Percentiles rank a stretch among this genome's conserved stretches.
phyloP scores from a whole-genome alignment of 92 coral and sea anemone genomes.

The Hydrozoanthus gracilis region DNA sequence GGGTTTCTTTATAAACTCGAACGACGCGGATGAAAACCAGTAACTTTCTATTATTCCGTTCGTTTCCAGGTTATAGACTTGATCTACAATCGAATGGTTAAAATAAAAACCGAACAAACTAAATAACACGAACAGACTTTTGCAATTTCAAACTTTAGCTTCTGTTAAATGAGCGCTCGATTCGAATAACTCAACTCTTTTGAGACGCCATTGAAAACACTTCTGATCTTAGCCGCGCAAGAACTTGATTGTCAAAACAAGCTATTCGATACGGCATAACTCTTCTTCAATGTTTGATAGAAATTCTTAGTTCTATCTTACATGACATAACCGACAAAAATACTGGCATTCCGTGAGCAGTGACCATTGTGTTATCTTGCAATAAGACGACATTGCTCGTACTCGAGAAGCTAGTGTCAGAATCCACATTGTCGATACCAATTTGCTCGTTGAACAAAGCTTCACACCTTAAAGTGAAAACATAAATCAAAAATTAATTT shows the following conservation, averaged over 20 bases:
- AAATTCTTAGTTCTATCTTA: neutral
- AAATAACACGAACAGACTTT: neutral
- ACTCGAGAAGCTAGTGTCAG: neutral
- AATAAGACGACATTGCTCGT: neutral
- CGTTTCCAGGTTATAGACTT: neutral
- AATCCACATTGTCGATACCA: neutral
- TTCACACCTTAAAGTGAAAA: constrained; percentile 82
- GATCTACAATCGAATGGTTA: neutral
- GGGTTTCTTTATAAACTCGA: neutral
- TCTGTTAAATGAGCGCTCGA: neutral
- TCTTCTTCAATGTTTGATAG: neutral
- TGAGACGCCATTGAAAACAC: constrained; percentile 9
- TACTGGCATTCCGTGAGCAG: constrained; percentile 9
- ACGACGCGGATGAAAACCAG: neutral
- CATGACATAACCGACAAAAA: neutral
- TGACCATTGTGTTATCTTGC: neutral
- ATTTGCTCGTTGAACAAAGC: constrained; percentile 41
- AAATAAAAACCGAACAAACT: neutral
- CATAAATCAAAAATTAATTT: constrained; percentile 86
- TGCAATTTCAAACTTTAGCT: constrained; percentile 10
- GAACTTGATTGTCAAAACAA: neutral
- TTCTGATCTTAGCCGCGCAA: constrained; percentile 36
- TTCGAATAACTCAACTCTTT: constrained; percentile 23
- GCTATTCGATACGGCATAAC: constrained; percentile 25
- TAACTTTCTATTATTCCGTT: neutral